A percentile compares a stretch with the other conserved stretches of the same genome.
These are phyloP conservation scores for Amphilophus citrinellus DNA, from an alignment of 2,113 vertebrate species.

Conservation along the genomic window DNA sequence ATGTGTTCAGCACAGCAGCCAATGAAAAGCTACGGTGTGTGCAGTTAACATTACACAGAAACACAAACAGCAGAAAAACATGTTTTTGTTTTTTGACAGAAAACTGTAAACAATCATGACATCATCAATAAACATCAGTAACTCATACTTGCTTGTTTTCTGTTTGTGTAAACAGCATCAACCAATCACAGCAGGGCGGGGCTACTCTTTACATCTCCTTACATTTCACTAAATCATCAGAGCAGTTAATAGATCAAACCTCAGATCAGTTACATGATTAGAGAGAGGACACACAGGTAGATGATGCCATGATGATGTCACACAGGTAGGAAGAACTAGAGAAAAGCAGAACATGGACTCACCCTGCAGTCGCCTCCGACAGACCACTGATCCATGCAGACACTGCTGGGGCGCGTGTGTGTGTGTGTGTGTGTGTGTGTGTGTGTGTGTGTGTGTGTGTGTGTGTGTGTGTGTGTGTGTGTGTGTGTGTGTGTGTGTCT, in stretches of 20 bases:
- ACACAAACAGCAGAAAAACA: not conserved
- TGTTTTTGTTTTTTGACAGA: not conserved
- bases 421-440: not conserved
- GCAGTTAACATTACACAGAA: not conserved
- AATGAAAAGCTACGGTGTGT: not conserved
- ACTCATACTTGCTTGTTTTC: not conserved
- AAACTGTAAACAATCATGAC: slow-evolving; percentile 3
- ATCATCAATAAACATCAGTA: not conserved
- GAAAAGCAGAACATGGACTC: slow-evolving; percentile 5
- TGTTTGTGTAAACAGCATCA: slow-evolving; percentile 2
- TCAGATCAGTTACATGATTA: not conserved
- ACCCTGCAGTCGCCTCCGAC: slow-evolving; percentile 33
- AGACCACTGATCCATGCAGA: slow-evolving; percentile 9
- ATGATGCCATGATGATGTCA: slow-evolving; percentile 35
- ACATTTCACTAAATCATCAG: not conserved
- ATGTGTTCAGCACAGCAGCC: not conserved
- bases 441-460: slow-evolving; percentile 26
- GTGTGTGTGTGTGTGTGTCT: slow-evolving; percentile 16
- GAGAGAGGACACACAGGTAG: not conserved
- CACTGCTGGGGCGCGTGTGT: not conserved
- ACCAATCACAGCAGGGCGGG: slow-evolving; percentile 3
- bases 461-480: slow-evolving; percentile 24
- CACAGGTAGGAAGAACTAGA: slow-evolving; percentile 13
- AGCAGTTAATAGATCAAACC: not conserved
- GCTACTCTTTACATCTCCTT: not conserved